These are phyloP conservation scores for cat (Felis catus) DNA, from an alignment of 2,113 vertebrate genomes.

Conservation along the genomic window DNA sequence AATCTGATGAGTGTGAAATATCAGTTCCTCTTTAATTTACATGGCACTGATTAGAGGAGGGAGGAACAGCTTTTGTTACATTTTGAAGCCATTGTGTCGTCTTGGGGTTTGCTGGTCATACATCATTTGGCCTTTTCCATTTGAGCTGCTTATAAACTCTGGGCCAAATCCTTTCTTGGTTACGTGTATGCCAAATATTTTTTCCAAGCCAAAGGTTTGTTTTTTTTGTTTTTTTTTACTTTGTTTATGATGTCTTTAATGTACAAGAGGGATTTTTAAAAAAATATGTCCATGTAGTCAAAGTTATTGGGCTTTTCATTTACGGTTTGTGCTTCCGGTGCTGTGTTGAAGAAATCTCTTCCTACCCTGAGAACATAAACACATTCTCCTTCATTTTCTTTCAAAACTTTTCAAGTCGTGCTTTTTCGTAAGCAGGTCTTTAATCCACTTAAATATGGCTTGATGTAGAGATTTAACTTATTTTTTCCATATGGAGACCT, in stretches of 20 bases:
- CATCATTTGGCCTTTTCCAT: neutral
- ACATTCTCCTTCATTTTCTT: slow-evolving; percentile 32
- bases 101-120: neutral
- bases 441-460: slow-evolving; percentile 37
- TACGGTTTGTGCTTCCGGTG: neutral
- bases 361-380: neutral
- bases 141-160: slow-evolving; percentile 32
- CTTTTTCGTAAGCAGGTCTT: neutral
- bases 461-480: neutral
- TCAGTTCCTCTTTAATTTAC: neutral
- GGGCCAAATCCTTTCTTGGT: neutral
- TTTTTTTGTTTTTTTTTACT: neutral
- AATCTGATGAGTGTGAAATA: neutral
- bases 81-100: neutral
- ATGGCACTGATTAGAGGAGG: neutral
- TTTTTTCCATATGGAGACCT: slow-evolving; percentile 13
- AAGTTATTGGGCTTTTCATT: neutral
- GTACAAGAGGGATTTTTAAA: neutral
- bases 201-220: neutral
- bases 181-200: neutral
- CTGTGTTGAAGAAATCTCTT: slow-evolving; percentile 26
- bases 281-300: slow-evolving; percentile 9
- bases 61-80: neutral
- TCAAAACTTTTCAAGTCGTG: slow-evolving; percentile 7
- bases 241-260: slow-evolving; percentile 23